Conservation (phyloP, 37 sponge, comb jelly and placozoan species). For the Diacarnus erythraeanus region DNA sequence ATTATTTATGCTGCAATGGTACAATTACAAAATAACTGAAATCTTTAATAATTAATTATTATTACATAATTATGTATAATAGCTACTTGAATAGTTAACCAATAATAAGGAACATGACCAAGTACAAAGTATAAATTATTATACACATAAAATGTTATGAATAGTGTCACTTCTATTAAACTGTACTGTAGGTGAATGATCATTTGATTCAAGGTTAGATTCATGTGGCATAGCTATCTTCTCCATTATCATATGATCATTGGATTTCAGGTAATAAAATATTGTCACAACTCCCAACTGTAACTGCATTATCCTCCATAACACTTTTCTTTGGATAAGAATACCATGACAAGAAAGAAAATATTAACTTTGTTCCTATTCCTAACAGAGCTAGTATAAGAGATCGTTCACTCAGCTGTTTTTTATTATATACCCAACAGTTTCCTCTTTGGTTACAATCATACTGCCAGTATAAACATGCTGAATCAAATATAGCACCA, state of each 20-base stretch:
- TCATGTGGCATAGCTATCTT: neutral
- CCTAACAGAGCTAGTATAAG: conserved; percentile 5
- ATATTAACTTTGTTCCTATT: neutral
- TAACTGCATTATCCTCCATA: neutral
- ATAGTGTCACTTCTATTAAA: too few relatives aligned
- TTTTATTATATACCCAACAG: conserved; percentile 76
- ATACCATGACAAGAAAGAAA: conserved; percentile 17
- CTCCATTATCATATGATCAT: neutral
- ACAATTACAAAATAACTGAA: neutral
- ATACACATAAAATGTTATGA: neutral
- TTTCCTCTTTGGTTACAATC: conserved; percentile 62
- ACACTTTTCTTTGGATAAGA: conserved; percentile 19
- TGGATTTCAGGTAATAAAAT: neutral
- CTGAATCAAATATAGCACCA: conserved; percentile 70
- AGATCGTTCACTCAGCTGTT: conserved; percentile 35
- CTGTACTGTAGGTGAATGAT: too few relatives aligned
- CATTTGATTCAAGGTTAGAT: too few relatives aligned
- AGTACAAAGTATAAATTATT: neutral
- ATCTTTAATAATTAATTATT: neutral
- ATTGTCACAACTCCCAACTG: neutral
- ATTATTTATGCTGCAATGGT: too few relatives aligned
- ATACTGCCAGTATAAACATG: conserved; percentile 57
- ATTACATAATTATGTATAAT: neutral
- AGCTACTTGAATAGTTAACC: neutral
- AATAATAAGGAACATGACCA: neutral